Percentiles rank a stretch among this genome's conserved stretches.
Conservation (phyloP, 2,888 invertebrate species). For the Cremastinae sp. region DNA sequence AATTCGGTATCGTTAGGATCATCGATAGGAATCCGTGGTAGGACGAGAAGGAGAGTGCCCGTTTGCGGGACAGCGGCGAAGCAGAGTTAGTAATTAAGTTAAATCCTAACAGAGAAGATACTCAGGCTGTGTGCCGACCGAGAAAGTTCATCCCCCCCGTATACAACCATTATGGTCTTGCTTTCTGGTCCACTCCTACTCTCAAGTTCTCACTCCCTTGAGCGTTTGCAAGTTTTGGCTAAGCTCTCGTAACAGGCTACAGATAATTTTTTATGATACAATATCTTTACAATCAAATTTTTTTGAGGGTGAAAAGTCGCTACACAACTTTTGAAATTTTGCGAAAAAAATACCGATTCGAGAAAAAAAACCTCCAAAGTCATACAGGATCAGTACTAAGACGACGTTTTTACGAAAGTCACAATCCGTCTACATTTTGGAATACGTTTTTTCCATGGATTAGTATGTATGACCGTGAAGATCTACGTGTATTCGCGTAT, state of each 20-base stretch:
- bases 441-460: not conserved
- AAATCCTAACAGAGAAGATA: constrained; percentile 44
- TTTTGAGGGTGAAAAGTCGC: too few relatives aligned
- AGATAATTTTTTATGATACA: constrained; percentile 9
- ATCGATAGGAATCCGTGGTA: constrained; percentile 38
- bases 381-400: too few relatives aligned
- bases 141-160: constrained; percentile 41
- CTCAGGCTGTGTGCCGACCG: constrained; percentile 11
- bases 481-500: constrained; percentile 26
- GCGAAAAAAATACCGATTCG: too few relatives aligned
- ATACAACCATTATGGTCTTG: constrained; percentile 39
- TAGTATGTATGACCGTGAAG: not conserved
- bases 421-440: not conserved
- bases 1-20: constrained; percentile 52
- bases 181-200: constrained; percentile 19
- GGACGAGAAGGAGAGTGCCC: constrained; percentile 15
- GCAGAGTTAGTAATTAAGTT: constrained; percentile 60
- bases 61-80: constrained; percentile 4
- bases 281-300: too few relatives aligned
- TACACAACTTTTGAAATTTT: too few relatives aligned
- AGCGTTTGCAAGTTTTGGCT: constrained; percentile 45
- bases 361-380: too few relatives aligned
- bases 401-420: too few relatives aligned
- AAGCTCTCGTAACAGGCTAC: constrained; percentile 40
- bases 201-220: constrained; percentile 2